Evolutionary conservation across 2,797 vertebrate species (phyloP), one percentile per base, ranked within the genome.

Genomic region (Merluccius polli): DNA sequence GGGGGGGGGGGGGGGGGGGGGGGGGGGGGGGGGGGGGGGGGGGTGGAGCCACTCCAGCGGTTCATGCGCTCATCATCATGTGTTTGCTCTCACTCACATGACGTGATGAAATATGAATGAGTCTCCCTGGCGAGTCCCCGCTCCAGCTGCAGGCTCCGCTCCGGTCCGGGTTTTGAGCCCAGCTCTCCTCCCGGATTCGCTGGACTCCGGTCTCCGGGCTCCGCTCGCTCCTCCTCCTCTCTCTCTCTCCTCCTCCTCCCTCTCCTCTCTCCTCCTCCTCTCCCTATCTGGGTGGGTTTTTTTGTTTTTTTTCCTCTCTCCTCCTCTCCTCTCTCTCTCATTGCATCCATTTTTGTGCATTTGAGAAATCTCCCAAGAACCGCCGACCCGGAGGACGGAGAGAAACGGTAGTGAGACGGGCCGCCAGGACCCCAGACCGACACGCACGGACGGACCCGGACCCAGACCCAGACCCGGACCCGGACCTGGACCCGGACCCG

Each of bases 261-360:
- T 89, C 84, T 85, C 86, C 87, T 86, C 87, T 92, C 94, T 88
- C 93, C 93, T 88, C 92, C 87, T 86, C 84, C 85, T 82, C 84
- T 85, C 86, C 89, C 91, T 90, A 87, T 88, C 87, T 90, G 90
- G 92, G 88, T 91, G n/a, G n/a, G n/a, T 90, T 90, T 87, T 85
- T 74, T 12, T 0, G 75, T 73, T 90, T 90, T 48, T 48, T 52
- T 3, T 52, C 18, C 18, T 52, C 18, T 52, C 18, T 52, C 18
- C 44, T 52, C 44, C 44, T 52, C 44, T 21, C 44, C 27, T 83
- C 79, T 81, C 44, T 24, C 52, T 16, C 7, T 27, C 88, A 89
- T 93, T 93, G 93, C 94, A 92, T 94, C 94, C 93, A 92, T 95
- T 94, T 94, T 93, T 91, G 90, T 90, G 91, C 91, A 89, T 92